A percentile compares a stretch with the other conserved stretches of the same genome.
Evolutionary conservation across 2,888 invertebrate species (phyloP).

Genomic region (Philaethria dido): DNA sequence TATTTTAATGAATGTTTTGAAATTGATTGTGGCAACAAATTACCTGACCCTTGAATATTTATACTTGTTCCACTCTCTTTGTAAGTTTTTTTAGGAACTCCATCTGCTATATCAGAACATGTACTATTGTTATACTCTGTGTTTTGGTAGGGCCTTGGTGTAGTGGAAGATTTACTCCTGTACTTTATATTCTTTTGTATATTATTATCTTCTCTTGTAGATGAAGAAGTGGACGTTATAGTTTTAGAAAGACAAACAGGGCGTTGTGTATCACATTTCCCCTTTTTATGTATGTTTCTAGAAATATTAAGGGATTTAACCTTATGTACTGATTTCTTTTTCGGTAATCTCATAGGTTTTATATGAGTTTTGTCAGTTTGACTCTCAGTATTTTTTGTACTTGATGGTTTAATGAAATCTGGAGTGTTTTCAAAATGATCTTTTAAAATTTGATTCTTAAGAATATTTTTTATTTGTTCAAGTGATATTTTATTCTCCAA

Average conservation of each 20-base stretch:
- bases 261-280: slow-evolving; percentile 32
- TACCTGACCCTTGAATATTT: slow-evolving; percentile 7
- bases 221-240: slow-evolving; percentile 49
- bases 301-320: slow-evolving; percentile 76
- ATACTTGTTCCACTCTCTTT: slow-evolving; percentile 44
- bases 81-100: slow-evolving; percentile 36
- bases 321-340: slow-evolving; percentile 65
- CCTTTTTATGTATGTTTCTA: slow-evolving; percentile 56
- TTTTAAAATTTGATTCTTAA: slow-evolving; percentile 58
- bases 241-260: slow-evolving; percentile 24
- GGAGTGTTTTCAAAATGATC: slow-evolving; percentile 19
- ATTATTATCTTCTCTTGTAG: slow-evolving; percentile 47
- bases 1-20: slow-evolving; percentile 14
- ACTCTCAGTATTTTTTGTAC: slow-evolving; percentile 39
- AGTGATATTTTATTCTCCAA: slow-evolving; percentile 64
- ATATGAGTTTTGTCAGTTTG: slow-evolving; percentile 36
- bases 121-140: slow-evolving; percentile 39
- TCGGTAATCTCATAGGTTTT: slow-evolving; percentile 44
- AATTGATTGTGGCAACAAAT: slow-evolving; percentile 6
- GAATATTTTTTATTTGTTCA: slow-evolving; percentile 64
- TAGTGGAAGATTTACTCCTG: slow-evolving; percentile 58
- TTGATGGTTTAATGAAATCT: slow-evolving; percentile 12
- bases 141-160: slow-evolving; percentile 48
- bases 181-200: slow-evolving; percentile 41
- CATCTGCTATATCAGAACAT: slow-evolving; percentile 37